These are phyloP conservation scores for Diadumene lineata DNA, from an alignment of 92 coral and sea anemone species.

Conservation along the genomic window DNA sequence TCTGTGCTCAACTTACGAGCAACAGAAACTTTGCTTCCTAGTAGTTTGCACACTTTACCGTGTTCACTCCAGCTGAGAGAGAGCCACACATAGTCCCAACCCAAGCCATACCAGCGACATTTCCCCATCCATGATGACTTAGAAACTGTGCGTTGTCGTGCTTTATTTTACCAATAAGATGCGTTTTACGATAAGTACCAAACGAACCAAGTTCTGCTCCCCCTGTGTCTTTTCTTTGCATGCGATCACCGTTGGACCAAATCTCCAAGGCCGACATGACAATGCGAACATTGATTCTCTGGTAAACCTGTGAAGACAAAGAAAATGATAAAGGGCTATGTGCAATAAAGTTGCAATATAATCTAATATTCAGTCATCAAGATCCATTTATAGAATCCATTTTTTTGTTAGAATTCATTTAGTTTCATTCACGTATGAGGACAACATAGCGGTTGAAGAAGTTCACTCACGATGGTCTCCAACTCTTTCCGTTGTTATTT, in stretches of 20 bases:
- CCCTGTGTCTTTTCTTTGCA: slow-evolving; percentile 8
- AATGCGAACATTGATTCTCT: slow-evolving; percentile 49
- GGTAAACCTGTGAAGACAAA: slow-evolving; percentile 32
- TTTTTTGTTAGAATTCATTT: no score
- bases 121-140: slow-evolving; percentile 50
- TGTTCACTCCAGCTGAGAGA: slow-evolving; percentile 50
- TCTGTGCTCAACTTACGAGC: no score
- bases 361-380: no score
- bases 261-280: slow-evolving; percentile 45
- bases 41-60: slow-evolving; percentile 30
- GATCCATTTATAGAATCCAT: no score
- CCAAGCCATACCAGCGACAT: slow-evolving; percentile 60
- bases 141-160: slow-evolving; percentile 68
- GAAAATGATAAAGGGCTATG: background rate
- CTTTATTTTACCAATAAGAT: slow-evolving; percentile 16
- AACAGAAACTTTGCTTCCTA: background rate
- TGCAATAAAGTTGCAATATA: background rate
- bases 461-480: no score
- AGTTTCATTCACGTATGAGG: no score
- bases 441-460: no score
- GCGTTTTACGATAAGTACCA: background rate
- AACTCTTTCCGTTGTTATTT: no score
- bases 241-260: slow-evolving; percentile 58
- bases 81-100: slow-evolving; percentile 64
- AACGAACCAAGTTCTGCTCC: slow-evolving; percentile 26